A percentile compares a stretch with the other conserved stretches of the same genome.
Conservation (phyloP, 2,888 invertebrate species). For the Tineola bisselliella region DNA sequence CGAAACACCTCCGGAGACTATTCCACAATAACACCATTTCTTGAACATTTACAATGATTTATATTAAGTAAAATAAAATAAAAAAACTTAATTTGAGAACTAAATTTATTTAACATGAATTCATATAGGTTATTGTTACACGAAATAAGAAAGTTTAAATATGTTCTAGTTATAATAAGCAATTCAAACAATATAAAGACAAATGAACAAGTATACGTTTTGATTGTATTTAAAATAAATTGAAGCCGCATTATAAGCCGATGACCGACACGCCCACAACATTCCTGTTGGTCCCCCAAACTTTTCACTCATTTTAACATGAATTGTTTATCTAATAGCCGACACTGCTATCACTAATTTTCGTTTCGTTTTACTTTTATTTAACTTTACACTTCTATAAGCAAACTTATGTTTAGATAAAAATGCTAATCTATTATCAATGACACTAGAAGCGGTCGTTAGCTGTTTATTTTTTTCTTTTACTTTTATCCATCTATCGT, state of each 20-base stretch:
- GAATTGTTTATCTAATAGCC: constrained; percentile 46
- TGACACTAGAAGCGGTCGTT: constrained; percentile 15
- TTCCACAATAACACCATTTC: background rate
- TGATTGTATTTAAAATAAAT: background rate
- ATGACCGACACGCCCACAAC: background rate
- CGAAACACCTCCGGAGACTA: background rate
- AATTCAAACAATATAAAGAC: background rate
- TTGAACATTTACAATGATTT: background rate
- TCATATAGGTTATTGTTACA: background rate
- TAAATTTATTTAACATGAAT: background rate
- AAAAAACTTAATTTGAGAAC: background rate
- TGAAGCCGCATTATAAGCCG: background rate
- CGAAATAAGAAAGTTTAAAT: background rate
- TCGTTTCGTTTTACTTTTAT: constrained; percentile 50
- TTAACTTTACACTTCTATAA: constrained; percentile 53
- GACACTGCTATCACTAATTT: constrained; percentile 57
- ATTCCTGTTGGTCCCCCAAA: background rate
- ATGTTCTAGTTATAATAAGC: background rate
- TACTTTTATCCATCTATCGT: constrained; percentile 58
- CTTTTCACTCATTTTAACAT: background rate
- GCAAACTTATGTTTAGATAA: constrained; percentile 52
- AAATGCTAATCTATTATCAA: constrained; percentile 28
- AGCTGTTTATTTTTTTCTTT: constrained; percentile 32
- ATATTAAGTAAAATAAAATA: background rate
- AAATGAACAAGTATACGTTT: background rate